These are phyloP conservation scores for Acanthurus tractus DNA, from an alignment of 2,797 vertebrate species.

Conservation along the genomic window DNA sequence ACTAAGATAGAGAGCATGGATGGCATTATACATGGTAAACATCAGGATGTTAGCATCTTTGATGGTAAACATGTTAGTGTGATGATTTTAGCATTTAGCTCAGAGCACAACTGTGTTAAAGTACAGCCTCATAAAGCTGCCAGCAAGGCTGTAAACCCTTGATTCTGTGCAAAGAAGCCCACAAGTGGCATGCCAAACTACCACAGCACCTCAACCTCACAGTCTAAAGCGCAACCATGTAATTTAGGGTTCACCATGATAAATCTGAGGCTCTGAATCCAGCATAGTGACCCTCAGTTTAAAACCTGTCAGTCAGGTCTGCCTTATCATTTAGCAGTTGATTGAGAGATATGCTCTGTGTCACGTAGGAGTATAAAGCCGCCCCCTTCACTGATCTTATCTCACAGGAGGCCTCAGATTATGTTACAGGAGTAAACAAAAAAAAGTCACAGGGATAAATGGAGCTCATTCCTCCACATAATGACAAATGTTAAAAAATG, in stretches of 20 bases:
- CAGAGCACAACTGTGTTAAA: no score
- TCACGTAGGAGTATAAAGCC: conserved; percentile 70
- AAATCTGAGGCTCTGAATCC: conserved; percentile 34
- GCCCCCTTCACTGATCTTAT: conserved; percentile 73
- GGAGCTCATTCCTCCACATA: conserved; percentile 49
- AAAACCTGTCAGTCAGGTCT: conserved; percentile 70
- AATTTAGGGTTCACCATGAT: conserved; percentile 64
- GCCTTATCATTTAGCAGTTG: conserved; percentile 59
- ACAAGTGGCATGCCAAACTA: conserved; percentile 30
- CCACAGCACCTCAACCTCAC: conserved; percentile 31
- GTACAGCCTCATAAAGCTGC: background rate
- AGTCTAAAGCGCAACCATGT: conserved; percentile 41
- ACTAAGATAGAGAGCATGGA: no score
- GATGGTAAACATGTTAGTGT: no score
- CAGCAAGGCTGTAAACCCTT: background rate
- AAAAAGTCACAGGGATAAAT: conserved; percentile 62
- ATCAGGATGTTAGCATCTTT: no score
- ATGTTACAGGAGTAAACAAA: conserved; percentile 79
- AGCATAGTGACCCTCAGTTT: conserved; percentile 49
- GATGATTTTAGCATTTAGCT: no score
- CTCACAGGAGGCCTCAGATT: conserved; percentile 72
- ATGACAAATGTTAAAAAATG: conserved; percentile 57
- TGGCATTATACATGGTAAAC: no score
- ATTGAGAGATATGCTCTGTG: conserved; percentile 67
- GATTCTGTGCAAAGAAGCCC: conserved; percentile 31